Evolutionary conservation across 2,888 invertebrate genomes (phyloP).

Genomic region (Dasypogon diadema): DNA sequence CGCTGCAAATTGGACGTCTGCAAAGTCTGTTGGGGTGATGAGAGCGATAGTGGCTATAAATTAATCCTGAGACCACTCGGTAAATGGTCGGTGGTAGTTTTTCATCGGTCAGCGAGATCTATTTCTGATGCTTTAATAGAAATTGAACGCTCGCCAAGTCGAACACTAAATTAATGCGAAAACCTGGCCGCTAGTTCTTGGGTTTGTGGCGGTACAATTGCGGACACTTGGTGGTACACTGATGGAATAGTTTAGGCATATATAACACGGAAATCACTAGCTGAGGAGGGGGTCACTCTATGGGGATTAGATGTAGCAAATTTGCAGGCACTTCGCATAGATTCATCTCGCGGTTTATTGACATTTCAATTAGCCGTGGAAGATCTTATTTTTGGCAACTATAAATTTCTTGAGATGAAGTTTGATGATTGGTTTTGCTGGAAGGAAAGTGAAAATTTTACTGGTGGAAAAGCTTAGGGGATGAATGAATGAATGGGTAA

Average conservation of each 20-base stretch:
- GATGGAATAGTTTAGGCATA: slow-evolving; percentile 17
- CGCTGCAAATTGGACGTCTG: background rate
- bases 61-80: slow-evolving; percentile 4
- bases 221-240: background rate
- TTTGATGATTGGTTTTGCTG: too few relatives aligned
- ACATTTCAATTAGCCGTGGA: slow-evolving; percentile 36
- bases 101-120: background rate
- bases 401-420: too few relatives aligned
- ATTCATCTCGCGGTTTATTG: slow-evolving; percentile 29
- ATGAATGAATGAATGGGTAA: too few relatives aligned
- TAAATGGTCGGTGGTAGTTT: background rate
- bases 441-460: too few relatives aligned
- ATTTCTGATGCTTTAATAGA: slow-evolving; percentile 38
- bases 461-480: too few relatives aligned
- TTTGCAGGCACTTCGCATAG: background rate
- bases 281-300: background rate
- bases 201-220: background rate
- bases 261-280: background rate
- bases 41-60: background rate
- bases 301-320: background rate
- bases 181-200: background rate
- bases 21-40: background rate
- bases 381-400: slow-evolving; percentile 24
- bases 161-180: slow-evolving; percentile 41
- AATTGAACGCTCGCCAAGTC: slow-evolving; percentile 45